Conservation (phyloP, 2,113 vertebrate species). For the Prunella himalayana region DNA sequence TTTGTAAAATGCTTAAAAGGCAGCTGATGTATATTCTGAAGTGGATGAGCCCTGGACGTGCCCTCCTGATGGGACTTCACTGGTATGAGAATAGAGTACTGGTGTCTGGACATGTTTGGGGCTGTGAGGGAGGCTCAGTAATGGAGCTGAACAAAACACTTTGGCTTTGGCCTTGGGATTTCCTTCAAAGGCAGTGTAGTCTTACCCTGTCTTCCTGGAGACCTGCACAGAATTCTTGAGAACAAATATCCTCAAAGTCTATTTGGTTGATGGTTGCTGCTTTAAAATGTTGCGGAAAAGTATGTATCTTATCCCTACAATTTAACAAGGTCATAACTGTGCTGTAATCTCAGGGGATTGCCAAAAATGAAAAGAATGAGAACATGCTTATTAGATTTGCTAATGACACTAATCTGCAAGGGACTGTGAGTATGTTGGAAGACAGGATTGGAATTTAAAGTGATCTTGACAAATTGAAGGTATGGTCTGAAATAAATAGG, state of each 20-base stretch:
- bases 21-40: not conserved
- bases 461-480: conserved; percentile 24
- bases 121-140: not conserved
- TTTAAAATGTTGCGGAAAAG: not conserved
- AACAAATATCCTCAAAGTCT: not conserved
- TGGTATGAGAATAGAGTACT: not conserved
- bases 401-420: conserved; percentile 38
- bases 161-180: not conserved
- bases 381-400: conserved; percentile 35
- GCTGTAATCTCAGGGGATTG: not conserved
- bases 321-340: conserved; percentile 3
- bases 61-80: not conserved
- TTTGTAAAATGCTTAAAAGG: not conserved
- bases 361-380: conserved; percentile 20
- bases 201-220: not conserved
- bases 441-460: conserved; percentile 38
- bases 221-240: not conserved
- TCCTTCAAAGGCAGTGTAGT: not conserved
- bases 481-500: conserved; percentile 17
- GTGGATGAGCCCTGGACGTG: not conserved
- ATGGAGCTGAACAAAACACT: not conserved
- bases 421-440: not conserved
- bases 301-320: not conserved
- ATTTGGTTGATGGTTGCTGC: not conserved
- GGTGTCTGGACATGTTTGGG: not conserved